These are phyloP conservation scores for Xestia c-nigrum DNA, from an alignment of 2,888 invertebrate species.

Conservation along the genomic window DNA sequence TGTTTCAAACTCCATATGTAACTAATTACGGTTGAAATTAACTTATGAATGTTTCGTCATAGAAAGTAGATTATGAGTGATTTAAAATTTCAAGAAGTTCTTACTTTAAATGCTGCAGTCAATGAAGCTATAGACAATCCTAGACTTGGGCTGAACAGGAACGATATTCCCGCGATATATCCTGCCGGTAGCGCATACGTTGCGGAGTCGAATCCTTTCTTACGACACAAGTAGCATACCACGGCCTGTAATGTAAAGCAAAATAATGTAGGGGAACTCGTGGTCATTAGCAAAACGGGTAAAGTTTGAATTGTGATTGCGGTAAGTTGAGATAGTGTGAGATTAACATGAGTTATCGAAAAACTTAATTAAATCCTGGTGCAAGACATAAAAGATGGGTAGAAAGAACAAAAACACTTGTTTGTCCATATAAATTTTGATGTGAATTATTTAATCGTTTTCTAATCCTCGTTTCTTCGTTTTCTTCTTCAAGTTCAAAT, in stretches of 20 bases:
- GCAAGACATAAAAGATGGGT: too few species aligned
- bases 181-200: constrained; percentile 89
- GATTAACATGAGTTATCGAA: too few species aligned
- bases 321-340: background rate
- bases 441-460: background rate
- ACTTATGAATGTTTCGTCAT: background rate
- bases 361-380: too few species aligned
- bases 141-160: constrained; percentile 87
- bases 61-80: background rate
- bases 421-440: background rate
- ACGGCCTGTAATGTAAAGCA: constrained; percentile 81
- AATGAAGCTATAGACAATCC: constrained; percentile 88
- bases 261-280: background rate
- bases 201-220: constrained; percentile 82
- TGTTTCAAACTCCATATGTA: background rate
- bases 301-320: background rate
- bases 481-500: too few species aligned
- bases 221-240: constrained; percentile 86
- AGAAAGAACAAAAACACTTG: background rate
- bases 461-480: too few species aligned
- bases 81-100: background rate
- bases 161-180: constrained; percentile 88
- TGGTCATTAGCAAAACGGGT: background rate
- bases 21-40: background rate
- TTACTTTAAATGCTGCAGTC: constrained; percentile 89